These are phyloP conservation scores for Hydropsyche tenuis DNA, from an alignment of 1,140 invertebrate species.

Conservation along the genomic window DNA sequence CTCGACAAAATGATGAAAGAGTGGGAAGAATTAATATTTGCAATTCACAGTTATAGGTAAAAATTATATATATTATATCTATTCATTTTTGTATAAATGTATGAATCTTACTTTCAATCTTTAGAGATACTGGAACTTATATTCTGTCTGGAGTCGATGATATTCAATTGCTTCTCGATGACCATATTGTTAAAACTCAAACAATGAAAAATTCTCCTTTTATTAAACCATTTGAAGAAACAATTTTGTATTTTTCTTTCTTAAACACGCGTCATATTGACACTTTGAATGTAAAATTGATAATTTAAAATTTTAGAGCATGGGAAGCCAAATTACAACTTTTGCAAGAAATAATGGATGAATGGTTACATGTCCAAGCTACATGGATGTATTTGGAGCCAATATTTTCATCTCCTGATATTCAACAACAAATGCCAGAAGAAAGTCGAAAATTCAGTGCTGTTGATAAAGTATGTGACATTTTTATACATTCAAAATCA, in stretches of 20 bases:
- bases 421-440: conserved; percentile 94
- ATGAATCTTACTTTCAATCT: too few relatives aligned
- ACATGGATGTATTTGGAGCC: conserved; percentile 98
- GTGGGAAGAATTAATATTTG: conserved; percentile 89
- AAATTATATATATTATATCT: conserved; percentile 43
- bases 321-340: conserved; percentile 82
- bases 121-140: conserved; percentile 87
- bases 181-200: conserved; percentile 96
- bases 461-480: conserved; percentile 85
- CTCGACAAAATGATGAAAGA: conserved; percentile 91
- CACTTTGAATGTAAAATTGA: background rate
- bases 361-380: conserved; percentile 94
- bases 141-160: conserved; percentile 92
- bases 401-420: conserved; percentile 97
- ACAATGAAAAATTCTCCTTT: conserved; percentile 98
- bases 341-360: conserved; percentile 91
- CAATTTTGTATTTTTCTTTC: conserved; percentile 66
- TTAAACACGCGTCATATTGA: too few relatives aligned
- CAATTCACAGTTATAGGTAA: conserved; percentile 72
- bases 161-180: conserved; percentile 93
- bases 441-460: conserved; percentile 85
- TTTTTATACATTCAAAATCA: conserved; percentile 2
- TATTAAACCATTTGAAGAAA: conserved; percentile 91
- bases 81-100: background rate
- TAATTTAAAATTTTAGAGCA: conserved; percentile 59